These are phyloP conservation scores for Strix uralensis DNA, from an alignment of 2,113 vertebrate genomes.

Conservation along the genomic window DNA sequence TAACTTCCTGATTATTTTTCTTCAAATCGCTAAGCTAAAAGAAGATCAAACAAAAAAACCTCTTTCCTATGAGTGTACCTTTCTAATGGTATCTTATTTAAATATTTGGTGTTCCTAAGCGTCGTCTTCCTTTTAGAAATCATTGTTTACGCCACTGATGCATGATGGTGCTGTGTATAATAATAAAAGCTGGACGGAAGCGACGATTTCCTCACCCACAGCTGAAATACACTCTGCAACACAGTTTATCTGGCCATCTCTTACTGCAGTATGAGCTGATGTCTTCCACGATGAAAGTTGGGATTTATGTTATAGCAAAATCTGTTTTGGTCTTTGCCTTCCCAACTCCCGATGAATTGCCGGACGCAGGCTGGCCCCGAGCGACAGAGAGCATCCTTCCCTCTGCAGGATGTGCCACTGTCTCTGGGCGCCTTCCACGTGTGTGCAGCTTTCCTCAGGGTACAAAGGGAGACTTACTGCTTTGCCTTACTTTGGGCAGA, in stretches of 20 bases:
- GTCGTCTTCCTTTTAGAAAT: not conserved
- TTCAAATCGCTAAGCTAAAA: not conserved
- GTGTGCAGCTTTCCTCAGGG: not conserved
- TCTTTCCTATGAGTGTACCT: not conserved
- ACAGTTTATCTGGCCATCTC: not conserved
- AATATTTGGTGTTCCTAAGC: not conserved
- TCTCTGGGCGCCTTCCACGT: not conserved
- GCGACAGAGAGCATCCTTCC: not conserved
- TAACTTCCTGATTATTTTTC: not conserved
- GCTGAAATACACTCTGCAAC: not conserved
- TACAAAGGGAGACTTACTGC: not conserved
- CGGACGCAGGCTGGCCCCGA: not conserved
- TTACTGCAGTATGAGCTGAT: not conserved
- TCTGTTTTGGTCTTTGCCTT: not conserved
- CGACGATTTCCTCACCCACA: not conserved
- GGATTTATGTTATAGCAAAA: not conserved
- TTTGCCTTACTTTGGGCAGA: not conserved
- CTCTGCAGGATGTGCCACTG: not conserved
- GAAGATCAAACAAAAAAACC: not conserved
- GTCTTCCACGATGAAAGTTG: not conserved
- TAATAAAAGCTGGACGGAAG: not conserved
- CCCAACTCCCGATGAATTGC: fast-evolving
- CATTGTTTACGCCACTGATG: not conserved
- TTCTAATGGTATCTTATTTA: not conserved
- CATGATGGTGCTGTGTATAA: not conserved